Conservation (phyloP, 1,140 invertebrate genomes). For the Dendroctonus ponderosae region DNA sequence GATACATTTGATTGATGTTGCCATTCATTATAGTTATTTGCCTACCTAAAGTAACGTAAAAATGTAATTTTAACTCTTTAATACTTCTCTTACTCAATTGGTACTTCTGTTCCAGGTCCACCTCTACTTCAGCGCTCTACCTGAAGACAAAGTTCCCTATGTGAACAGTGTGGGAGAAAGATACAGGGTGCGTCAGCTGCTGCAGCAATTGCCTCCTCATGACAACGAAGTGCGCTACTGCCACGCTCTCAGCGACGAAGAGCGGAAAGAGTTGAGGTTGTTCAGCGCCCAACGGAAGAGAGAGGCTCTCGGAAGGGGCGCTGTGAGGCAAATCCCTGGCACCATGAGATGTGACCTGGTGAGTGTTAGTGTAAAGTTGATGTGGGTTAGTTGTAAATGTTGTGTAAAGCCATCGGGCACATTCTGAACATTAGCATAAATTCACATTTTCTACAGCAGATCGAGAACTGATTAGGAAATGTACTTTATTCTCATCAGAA, state of each 20-base stretch:
- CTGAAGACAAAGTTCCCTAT: conserved; percentile 96
- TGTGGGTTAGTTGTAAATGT: too few species aligned
- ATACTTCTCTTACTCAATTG: too few species aligned
- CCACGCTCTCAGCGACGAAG: conserved; percentile 86
- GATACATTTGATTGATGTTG: too few species aligned
- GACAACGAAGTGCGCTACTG: conserved; percentile 84
- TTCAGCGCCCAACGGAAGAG: conserved; percentile 91
- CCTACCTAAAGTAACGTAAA: too few species aligned
- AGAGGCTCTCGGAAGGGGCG: conserved; percentile 88
- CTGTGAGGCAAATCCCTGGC: conserved; percentile 75
- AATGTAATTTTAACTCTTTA: too few species aligned
- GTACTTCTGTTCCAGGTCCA: conserved; percentile 75
- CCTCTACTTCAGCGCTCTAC: conserved; percentile 91
- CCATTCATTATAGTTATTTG: too few species aligned
- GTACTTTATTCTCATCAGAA: too few species aligned
- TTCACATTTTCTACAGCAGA: too few species aligned
- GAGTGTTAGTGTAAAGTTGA: conserved; percentile 45
- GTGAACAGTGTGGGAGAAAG: conserved; percentile 94
- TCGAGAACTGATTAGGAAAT: too few species aligned
- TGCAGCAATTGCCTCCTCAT: conserved; percentile 95
- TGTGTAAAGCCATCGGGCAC: too few species aligned
- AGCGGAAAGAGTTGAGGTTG: conserved; percentile 85
- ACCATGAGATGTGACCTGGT: conserved; percentile 75
- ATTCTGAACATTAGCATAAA: too few species aligned
- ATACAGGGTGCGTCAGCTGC: conserved; percentile 88